Evolutionary conservation across 2,113 vertebrate genomes (phyloP), one percentile per base, ranked within the genome.

Genomic region (Lophochroa leadbeateri): DNA sequence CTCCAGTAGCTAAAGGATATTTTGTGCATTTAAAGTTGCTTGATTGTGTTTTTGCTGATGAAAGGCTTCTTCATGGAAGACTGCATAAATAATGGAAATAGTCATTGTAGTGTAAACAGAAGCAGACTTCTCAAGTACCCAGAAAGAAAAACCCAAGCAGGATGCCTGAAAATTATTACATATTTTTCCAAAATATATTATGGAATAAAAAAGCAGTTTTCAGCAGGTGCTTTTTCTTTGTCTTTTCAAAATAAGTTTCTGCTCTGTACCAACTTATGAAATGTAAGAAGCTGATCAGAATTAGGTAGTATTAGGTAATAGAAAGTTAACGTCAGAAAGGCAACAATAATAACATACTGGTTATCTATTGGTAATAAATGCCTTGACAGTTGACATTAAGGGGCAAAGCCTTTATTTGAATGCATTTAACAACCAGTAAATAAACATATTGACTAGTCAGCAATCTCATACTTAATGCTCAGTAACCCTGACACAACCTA

Each of bases 41-140:
- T 97, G 61, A 94, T 95, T 90, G 74, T 93, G 64, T 72, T 92
- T 67, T 95, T n/a, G n/a, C 11, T 79, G 37, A 87, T 96, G 67
- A 96, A 96, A 97, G 52, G 4, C 10, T 72, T 94, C 84, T 85
- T 87, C 24, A 77, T 27, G 63, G 89, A 95, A 96, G 58, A 20
- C 39, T 82, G 25, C 43, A 96, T 93, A 95, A 72, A 72, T 82
- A 80, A 93, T 75, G 74, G 61, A 47, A 92, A 72, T 57, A 85
- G 41, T 65, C 9, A 23, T 43, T 88, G 58, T 74, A 77, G 75
- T 58, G 76, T 61, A 97, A 96, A 92, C 50, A 86, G 64, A 92
- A 88, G 72, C 41, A 46, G 71, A 76, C 23, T 39, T 78, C 88
- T 13, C 52, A 57, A 86, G 23, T 58, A 90, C 33, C 15, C 55